phyloP scores from a whole-genome alignment of 2,797 vertebrate genomes.

The Zenarchopterus dispar region DNA sequence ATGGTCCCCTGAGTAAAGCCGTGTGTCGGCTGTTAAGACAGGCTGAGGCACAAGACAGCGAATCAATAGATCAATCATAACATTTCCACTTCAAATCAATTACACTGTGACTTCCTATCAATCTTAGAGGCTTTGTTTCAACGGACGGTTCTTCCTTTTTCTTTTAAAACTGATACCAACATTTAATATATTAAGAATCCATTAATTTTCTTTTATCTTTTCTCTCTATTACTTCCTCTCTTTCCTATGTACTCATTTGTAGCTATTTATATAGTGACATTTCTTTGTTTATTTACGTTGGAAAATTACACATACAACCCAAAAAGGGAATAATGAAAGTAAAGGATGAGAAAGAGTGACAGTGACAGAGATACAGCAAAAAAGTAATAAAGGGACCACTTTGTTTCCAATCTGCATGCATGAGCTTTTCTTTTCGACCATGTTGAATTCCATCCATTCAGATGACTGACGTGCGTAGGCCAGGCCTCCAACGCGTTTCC shows the following conservation, averaged over 20 bases:
- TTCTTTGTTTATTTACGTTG: neutral
- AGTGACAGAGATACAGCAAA: conserved; percentile 26
- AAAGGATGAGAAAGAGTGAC: conserved; percentile 38
- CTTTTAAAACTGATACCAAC: conserved; percentile 9
- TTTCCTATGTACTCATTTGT: too few species aligned
- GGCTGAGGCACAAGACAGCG: conserved; percentile 57
- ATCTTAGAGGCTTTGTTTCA: conserved; percentile 54
- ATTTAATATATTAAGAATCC: conserved; percentile 27
- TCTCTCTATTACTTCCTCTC: too few species aligned
- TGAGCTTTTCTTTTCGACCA: conserved; percentile 84
- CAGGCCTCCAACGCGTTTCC: conserved; percentile 90
- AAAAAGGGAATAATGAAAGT: conserved; percentile 40
- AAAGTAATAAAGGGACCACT: conserved; percentile 83
- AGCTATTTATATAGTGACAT: too few species aligned
- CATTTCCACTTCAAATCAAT: conserved; percentile 84
- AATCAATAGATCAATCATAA: conserved; percentile 86
- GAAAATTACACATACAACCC: conserved; percentile 1
- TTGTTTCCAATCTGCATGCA: conserved; percentile 87
- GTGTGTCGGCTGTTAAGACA: conserved; percentile 75
- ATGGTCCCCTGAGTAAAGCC: conserved; percentile 62
- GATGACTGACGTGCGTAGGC: conserved; percentile 88
- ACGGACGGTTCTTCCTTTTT: neutral
- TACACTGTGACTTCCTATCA: conserved; percentile 54
- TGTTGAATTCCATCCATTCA: conserved; percentile 91
- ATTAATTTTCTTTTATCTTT: conserved; percentile 10